These are phyloP conservation scores for Lithophane socia DNA, from an alignment of 2,888 invertebrate genomes.

Conservation along the genomic window DNA sequence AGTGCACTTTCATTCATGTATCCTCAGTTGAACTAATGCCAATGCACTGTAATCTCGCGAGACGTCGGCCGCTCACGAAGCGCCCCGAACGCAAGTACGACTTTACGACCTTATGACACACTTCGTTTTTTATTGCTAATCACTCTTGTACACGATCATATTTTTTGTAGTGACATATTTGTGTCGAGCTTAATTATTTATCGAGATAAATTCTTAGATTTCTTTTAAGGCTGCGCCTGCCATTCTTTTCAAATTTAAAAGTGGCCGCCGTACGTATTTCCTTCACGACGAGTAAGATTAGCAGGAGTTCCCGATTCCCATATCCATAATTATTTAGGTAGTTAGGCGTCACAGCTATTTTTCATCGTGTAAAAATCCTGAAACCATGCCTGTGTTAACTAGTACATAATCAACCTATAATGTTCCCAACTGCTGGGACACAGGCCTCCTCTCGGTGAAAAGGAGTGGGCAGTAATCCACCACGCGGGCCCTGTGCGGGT, in stretches of 20 bases:
- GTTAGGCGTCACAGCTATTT: background rate
- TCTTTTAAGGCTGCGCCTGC: background rate
- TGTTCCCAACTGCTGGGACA: too few species aligned
- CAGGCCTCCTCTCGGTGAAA: too few species aligned
- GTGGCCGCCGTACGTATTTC: too few species aligned
- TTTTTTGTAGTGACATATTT: constrained; percentile 19
- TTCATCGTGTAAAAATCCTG: background rate
- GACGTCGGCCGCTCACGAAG: constrained; percentile 80
- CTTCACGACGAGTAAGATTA: background rate
- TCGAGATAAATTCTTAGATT: background rate
- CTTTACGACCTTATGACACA: constrained; percentile 55
- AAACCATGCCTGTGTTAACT: background rate
- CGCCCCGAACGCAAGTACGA: constrained; percentile 29
- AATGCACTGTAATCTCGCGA: constrained; percentile 87
- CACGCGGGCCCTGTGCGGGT: too few species aligned
- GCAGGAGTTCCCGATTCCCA: background rate
- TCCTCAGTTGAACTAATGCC: constrained; percentile 77
- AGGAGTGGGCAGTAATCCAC: too few species aligned
- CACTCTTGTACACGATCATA: constrained; percentile 21
- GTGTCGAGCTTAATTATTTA: constrained; percentile 10
- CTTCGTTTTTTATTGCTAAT: constrained; percentile 47
- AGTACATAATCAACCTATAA: too few species aligned
- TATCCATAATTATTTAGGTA: background rate
- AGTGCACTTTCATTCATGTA: constrained; percentile 82
- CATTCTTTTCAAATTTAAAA: too few species aligned